Percentiles rank a stretch among this genome's conserved stretches.
phyloP scores from a whole-genome alignment of 1,140 invertebrate genomes.

The Scaptodrosophila lebanonensis region DNA sequence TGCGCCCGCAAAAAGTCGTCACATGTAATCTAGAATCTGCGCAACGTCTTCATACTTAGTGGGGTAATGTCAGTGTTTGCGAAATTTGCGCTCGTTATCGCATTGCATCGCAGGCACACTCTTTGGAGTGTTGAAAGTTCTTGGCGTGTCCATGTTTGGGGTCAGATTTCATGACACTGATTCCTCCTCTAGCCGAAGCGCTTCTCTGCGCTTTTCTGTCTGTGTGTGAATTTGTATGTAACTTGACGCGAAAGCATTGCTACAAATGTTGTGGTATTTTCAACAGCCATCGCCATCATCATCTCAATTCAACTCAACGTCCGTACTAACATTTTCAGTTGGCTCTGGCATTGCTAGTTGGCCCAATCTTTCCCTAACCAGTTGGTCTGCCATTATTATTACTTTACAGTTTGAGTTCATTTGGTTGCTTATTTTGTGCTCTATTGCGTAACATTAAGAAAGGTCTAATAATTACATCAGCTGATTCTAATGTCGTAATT shows the following conservation, averaged over 20 bases:
- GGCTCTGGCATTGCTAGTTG: too few species aligned
- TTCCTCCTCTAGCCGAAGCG: constrained; percentile 61
- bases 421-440: constrained; percentile 29
- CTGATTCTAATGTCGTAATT: constrained; percentile 57
- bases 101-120: constrained; percentile 44
- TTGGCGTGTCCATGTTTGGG: constrained; percentile 73
- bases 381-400: constrained; percentile 14
- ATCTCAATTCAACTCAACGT: constrained; percentile 29
- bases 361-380: too few species aligned
- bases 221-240: constrained; percentile 28
- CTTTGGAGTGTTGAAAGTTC: constrained; percentile 67
- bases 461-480: constrained; percentile 58
- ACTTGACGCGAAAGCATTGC: constrained; percentile 58
- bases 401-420: constrained; percentile 36
- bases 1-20: constrained; percentile 40
- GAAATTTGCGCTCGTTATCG: constrained; percentile 71
- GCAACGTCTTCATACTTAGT: constrained; percentile 70
- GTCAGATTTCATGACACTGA: constrained; percentile 74
- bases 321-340: constrained; percentile 2
- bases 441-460: constrained; percentile 64
- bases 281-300: constrained; percentile 13
- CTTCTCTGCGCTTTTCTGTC: too few species aligned
- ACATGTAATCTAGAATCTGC: constrained; percentile 71
- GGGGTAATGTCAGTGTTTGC: constrained; percentile 61
- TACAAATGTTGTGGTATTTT: constrained; percentile 49